Evolutionary conservation across 2,888 invertebrate species (phyloP), one percentile per base, ranked within the genome.

Genomic region (Melolontha melolontha): DNA sequence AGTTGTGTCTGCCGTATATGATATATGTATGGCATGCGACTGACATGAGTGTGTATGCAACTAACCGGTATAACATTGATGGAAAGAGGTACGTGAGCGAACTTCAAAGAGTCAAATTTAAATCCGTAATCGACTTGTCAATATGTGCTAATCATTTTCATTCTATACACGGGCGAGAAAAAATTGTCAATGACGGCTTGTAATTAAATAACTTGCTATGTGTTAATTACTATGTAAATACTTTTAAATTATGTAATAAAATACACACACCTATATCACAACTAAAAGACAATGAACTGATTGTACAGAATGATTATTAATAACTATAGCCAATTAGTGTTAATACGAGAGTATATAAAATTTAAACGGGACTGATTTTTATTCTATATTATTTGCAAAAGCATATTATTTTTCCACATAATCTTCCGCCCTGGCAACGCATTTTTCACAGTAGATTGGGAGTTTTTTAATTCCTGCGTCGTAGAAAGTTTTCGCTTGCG

Each of bases 1-100:
- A 64, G 34, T 47, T 49, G 52, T 11, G 52, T 16, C 52, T 64
- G 50, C 64, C 64, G 64, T 64, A 64, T 64, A 52, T 64, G 52
- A 64, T 29, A 52, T 29, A 51, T 52, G 52, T 52, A 41, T 54
- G 41, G 64, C 64, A 64, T 64, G 64, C 64, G 52, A 44, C 44
- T 51, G 64, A 64, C 52, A 52, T 52, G 44, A 52, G 27, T 44
- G 64, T 17, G 44, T 29, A 49, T 62, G 11, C 47, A 34, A 62
- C 49, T 47, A 62, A 47, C 59, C 47, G 59, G 47, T 62, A 62
- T 62, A 62, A 47, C 59, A 34, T 62, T 47, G 59, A 62, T 62
- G 47, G 59, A 47, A 42, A 16, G 22, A 34, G 14, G 34, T 62
- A 62, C 59, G 59, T 62, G 59, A 49, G 47, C 11, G 7, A 39